Evolutionary conservation across 2,113 vertebrate genomes (phyloP), one percentile per base, ranked within the genome.

Genomic region (Glaucidium brasilianum): DNA sequence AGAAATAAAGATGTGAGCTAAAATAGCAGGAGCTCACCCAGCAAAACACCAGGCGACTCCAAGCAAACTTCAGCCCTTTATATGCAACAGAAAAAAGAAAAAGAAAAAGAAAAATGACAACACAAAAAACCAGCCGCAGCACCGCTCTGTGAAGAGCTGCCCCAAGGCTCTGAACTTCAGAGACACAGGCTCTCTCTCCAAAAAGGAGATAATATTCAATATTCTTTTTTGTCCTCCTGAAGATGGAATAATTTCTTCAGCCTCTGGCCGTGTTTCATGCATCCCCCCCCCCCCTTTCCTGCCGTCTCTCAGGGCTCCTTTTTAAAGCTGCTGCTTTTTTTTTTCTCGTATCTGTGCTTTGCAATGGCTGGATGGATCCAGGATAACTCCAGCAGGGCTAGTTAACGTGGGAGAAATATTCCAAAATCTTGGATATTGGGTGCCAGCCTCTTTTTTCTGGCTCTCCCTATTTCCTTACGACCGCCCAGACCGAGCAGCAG

Each of bases 361-460:
- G 5, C 26, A 35, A 12, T 3, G 12, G 41, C 15, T 18, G 77
- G n/a, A 5, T 29, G 55, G 52, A 35, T 26, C 34, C 69, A 16
- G 72, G 34, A 6, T 15, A 10, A 45, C 16, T 55, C 58, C 6
- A 2, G 30, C 37, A 45, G 43, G 35, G 41, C 9, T n/a, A 30
- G 59, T 45, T 49, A 32, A 50, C 0, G 0, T 26, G 34, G 32
- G 12, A 59, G 50, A n/a, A 58, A 19, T 2, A 4, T 4, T 26
- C 32, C 27, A 6, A 15, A n/a, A 53, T 4, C 32, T 66, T 25
- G 5, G 35, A 9, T 20, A 2, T 0, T 2, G 7, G 16, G 22
- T 56, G 4, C 41, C 79, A 78, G 23, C 29, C 49, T 30, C 29
- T 18, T 23, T 23, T 6, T 20, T n/a, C 30, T 8, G 12, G 2